These are phyloP conservation scores for Tetrao urogallus DNA, from an alignment of 2,113 vertebrate species.

Conservation along the genomic window DNA sequence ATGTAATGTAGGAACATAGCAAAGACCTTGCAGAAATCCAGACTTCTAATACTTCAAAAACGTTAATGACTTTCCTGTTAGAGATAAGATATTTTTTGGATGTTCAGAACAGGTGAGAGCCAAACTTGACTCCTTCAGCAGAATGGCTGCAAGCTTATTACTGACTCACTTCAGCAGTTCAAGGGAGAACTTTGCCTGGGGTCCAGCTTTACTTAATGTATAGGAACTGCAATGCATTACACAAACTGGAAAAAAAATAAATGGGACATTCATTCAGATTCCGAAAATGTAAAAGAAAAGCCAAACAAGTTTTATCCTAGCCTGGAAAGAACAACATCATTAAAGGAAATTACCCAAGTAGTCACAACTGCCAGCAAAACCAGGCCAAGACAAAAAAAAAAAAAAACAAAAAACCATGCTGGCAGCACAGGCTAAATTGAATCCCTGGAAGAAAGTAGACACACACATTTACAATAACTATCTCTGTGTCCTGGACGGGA, in stretches of 20 bases:
- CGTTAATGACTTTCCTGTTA: not conserved
- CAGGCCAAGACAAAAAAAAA: not conserved
- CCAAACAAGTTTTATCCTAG: slow-evolving; percentile 8
- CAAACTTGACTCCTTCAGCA: not conserved
- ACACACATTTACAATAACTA: not conserved
- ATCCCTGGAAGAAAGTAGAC: not conserved
- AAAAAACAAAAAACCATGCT: not conserved
- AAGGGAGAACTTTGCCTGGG: not conserved
- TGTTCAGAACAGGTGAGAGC: not conserved
- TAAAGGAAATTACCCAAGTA: slow-evolving; percentile 39
- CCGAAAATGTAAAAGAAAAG: slow-evolving; percentile 18
- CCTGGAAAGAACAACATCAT: slow-evolving; percentile 47
- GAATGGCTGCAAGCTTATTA: not conserved
- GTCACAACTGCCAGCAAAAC: slow-evolving; percentile 22
- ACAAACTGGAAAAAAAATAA: not conserved
- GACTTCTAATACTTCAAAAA: not conserved
- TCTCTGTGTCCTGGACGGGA: not conserved
- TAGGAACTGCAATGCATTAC: not conserved
- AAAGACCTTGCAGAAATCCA: not conserved
- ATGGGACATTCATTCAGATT: not conserved
- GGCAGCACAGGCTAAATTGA: not conserved
- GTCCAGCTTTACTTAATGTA: not conserved
- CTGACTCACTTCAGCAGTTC: not conserved
- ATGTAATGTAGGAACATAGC: not conserved
- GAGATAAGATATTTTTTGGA: not conserved